These are phyloP conservation scores for Drosophila willistoni DNA, from an alignment of 1,140 invertebrate genomes.

Conservation along the genomic window DNA sequence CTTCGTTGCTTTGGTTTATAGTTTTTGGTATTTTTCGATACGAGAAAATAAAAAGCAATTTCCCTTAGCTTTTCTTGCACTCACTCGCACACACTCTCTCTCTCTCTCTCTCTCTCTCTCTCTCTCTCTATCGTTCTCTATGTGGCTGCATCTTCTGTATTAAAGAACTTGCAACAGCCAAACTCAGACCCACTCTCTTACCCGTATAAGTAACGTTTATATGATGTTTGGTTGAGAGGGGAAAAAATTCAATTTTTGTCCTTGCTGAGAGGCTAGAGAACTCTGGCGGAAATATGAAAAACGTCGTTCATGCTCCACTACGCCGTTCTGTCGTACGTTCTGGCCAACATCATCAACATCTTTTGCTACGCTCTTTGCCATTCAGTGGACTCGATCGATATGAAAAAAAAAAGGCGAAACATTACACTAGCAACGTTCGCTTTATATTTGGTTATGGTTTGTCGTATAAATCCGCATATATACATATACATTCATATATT, in stretches of 20 bases:
- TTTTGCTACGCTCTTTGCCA: constrained; percentile 41
- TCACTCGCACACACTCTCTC: background rate
- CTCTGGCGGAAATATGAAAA: constrained; percentile 72
- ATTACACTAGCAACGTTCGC: background rate
- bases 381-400: constrained; percentile 10
- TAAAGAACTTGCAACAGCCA: constrained; percentile 44
- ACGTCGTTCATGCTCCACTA: constrained; percentile 26
- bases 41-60: constrained; percentile 5
- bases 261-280: constrained; percentile 38
- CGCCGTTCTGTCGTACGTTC: constrained; percentile 42
- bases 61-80: background rate
- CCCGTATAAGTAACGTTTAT: constrained; percentile 50
- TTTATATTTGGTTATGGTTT: constrained; percentile 12
- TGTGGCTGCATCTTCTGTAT: constrained; percentile 61
- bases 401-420: background rate
- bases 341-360: constrained; percentile 67
- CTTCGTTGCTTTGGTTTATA: constrained; percentile 44
- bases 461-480: background rate
- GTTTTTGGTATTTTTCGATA: constrained; percentile 28
- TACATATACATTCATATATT: background rate
- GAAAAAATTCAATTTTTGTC: constrained; percentile 75
- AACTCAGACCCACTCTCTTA: constrained; percentile 26
- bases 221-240: constrained; percentile 38
- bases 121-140: background rate
- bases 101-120: background rate